A percentile compares a stretch with the other conserved stretches of the same genome.
phyloP scores from a whole-genome alignment of 2,113 vertebrate species.

The Cephalophus harveyi region DNA sequence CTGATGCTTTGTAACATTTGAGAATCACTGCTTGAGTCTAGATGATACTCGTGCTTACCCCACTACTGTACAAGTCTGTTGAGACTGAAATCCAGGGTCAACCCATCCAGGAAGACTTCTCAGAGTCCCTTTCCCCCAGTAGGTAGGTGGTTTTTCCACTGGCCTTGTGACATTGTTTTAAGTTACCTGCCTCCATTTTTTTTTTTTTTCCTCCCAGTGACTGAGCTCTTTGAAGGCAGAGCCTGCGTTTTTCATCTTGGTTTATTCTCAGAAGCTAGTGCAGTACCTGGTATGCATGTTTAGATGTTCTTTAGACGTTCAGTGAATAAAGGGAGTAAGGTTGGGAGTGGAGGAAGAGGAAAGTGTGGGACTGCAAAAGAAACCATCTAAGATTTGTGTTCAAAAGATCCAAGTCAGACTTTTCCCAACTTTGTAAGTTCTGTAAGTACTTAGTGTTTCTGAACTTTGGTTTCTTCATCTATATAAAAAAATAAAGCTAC shows the following conservation, averaged over 20 bases:
- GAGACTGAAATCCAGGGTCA: background rate
- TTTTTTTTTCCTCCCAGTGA: background rate
- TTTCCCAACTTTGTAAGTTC: background rate
- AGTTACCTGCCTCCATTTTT: background rate
- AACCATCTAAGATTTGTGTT: background rate
- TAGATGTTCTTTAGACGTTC: background rate
- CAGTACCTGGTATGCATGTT: background rate
- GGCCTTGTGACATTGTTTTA: background rate
- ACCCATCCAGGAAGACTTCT: background rate
- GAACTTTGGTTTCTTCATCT: background rate
- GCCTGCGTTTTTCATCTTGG: background rate
- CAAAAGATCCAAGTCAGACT: background rate
- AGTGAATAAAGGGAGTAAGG: background rate
- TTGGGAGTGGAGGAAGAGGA: background rate
- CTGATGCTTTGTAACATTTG: background rate
- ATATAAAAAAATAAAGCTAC: background rate
- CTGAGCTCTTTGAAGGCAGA: background rate
- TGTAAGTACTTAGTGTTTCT: background rate
- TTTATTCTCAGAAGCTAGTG: background rate
- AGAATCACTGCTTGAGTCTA: background rate
- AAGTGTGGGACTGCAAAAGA: background rate
- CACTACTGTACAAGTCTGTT: accelerated
- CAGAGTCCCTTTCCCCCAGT: background rate
- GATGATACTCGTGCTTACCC: background rate
- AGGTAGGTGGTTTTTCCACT: background rate